These are phyloP conservation scores for Columba livia DNA, from an alignment of 2,113 vertebrate species.

Conservation along the genomic window DNA sequence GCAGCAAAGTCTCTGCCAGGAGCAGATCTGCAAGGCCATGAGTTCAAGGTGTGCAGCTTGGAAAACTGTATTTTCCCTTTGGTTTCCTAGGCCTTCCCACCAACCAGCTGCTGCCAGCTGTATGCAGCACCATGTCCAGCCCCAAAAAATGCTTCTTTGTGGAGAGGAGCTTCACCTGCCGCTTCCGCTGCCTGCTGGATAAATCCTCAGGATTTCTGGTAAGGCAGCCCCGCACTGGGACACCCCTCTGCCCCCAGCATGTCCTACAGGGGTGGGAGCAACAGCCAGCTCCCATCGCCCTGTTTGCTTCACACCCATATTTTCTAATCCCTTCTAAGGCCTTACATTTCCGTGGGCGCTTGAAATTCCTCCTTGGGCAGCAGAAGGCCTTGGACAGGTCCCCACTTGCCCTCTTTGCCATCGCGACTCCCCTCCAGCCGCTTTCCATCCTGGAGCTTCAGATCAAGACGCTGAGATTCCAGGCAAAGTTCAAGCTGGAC, in stretches of 20 bases:
- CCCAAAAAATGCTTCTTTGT: slow-evolving; percentile 67
- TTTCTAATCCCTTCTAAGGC: background rate
- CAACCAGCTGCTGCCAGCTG: fast-evolving
- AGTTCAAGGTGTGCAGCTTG: background rate
- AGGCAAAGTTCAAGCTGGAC: slow-evolving; percentile 51
- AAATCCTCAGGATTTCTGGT: slow-evolving; percentile 84
- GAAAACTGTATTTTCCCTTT: background rate
- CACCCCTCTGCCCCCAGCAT: background rate
- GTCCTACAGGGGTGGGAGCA: background rate
- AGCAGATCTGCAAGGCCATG: background rate
- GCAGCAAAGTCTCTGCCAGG: background rate
- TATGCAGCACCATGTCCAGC: fast-evolving
- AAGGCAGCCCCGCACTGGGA: background rate
- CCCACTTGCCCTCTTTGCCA: background rate
- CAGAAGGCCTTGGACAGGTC: background rate
- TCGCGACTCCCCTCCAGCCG: background rate
- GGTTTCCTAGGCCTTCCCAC: background rate
- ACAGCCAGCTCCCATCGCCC: background rate
- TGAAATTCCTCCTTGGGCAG: slow-evolving; percentile 2
- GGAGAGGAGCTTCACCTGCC: slow-evolving; percentile 81
- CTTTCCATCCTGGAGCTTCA: slow-evolving; percentile 9
- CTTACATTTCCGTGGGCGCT: background rate
- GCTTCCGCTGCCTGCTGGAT: slow-evolving; percentile 82
- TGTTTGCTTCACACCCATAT: background rate
- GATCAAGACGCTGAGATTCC: background rate